Evolutionary conservation across 2,113 vertebrate genomes (phyloP).

Genomic region (Scopus umbretta): DNA sequence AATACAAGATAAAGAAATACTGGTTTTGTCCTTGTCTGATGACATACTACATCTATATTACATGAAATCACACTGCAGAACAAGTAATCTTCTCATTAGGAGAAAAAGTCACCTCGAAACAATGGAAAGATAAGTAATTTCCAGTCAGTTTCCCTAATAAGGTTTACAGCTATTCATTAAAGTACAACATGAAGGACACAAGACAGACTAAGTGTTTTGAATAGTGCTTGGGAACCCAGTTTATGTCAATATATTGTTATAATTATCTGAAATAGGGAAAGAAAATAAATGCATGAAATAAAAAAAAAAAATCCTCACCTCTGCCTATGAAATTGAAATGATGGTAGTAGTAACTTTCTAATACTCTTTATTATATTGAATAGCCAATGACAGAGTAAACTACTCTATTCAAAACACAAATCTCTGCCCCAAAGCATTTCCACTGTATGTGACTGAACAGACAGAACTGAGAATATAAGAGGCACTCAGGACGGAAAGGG

Average conservation of each 20-base stretch:
- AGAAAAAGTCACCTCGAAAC: slow-evolving; percentile 40
- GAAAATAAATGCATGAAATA: not conserved
- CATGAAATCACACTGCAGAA: not conserved
- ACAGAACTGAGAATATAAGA: not conserved
- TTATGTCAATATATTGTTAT: not conserved
- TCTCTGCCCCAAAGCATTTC: not conserved
- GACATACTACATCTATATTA: not conserved
- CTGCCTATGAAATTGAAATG: not conserved
- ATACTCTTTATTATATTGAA: not conserved
- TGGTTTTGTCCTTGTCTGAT: not conserved
- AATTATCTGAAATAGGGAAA: not conserved
- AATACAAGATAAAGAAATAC: not conserved
- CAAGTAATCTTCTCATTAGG: not conserved
- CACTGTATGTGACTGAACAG: not conserved
- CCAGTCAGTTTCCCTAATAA: slow-evolving; percentile 11
- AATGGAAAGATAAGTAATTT: slow-evolving; percentile 4
- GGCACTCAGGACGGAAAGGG: not conserved
- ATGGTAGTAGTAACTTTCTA: not conserved
- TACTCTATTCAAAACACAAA: not conserved
- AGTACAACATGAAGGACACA: not conserved
- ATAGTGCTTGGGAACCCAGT: not conserved
- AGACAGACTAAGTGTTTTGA: not conserved
- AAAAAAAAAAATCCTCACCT: not conserved
- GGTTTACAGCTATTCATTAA: not conserved
- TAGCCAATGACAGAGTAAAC: not conserved